Evolutionary conservation across 2,113 vertebrate species (phyloP).

Genomic region (Gallinago jamesoni): DNA sequence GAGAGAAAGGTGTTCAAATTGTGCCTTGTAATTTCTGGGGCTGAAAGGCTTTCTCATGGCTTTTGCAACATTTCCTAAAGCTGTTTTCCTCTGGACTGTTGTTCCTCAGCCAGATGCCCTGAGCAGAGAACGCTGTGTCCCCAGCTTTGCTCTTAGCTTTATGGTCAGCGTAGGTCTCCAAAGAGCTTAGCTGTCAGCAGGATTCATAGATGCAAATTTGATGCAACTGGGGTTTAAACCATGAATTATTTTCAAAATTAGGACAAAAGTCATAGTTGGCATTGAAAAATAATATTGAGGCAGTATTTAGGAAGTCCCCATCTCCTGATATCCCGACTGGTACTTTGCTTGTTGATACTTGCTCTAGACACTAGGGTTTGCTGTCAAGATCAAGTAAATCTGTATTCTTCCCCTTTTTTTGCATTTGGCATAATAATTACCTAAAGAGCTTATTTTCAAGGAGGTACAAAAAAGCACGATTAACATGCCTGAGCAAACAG

Average conservation of each 20-base stretch:
- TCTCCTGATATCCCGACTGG: not conserved
- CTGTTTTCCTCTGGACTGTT: not conserved
- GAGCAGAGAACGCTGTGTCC: not conserved
- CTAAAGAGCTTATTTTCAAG: not conserved
- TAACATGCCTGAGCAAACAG: not conserved
- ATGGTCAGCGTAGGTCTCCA: not conserved
- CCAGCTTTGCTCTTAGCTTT: not conserved
- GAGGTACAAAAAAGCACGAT: not conserved
- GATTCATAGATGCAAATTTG: constrained; percentile 9
- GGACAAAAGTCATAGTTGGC: not conserved
- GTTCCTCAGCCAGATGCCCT: not conserved
- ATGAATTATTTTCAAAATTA: constrained; percentile 33
- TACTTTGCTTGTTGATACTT: not conserved
- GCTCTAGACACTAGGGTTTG: not conserved
- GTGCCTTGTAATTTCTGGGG: not conserved
- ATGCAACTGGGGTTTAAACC: not conserved
- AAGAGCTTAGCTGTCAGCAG: constrained; percentile 33
- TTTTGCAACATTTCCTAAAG: not conserved
- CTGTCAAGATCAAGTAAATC: not conserved
- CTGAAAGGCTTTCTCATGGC: not conserved
- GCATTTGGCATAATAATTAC: constrained; percentile 3
- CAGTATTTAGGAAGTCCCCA: not conserved
- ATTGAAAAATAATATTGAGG: not conserved
- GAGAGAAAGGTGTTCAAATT: not conserved
- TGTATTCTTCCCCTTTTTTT: not conserved